Percentiles rank a stretch among this genome's conserved stretches.
Conservation (phyloP, 2,888 invertebrate species). For the Conistra vaccinii region DNA sequence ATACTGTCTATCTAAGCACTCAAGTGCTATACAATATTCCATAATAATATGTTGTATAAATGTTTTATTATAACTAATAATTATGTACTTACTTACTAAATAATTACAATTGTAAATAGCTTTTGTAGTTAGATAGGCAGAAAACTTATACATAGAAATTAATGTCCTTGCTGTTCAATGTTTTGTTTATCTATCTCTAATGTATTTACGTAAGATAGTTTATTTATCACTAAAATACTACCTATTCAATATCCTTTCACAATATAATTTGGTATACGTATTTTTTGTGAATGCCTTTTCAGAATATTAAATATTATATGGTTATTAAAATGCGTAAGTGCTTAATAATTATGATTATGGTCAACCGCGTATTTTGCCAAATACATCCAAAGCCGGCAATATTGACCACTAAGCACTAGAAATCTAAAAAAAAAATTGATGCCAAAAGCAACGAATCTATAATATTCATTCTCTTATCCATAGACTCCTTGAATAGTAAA, state of each 20-base stretch:
- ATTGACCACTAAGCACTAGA: background rate
- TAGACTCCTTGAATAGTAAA: background rate
- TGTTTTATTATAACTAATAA: conserved; percentile 55
- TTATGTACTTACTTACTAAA: conserved; percentile 66
- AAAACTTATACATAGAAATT: conserved; percentile 55
- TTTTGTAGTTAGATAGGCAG: conserved; percentile 66
- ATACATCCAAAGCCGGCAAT: background rate
- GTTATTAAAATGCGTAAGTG: conserved; percentile 6
- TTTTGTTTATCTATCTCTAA: conserved; percentile 41
- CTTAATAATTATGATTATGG: conserved; percentile 7
- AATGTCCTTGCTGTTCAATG: conserved; percentile 51
- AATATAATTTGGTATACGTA: background rate
- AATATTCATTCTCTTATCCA: background rate
- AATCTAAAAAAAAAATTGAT: conserved; percentile 8
- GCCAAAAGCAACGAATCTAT: conserved; percentile 21
- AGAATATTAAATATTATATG: conserved; percentile 2
- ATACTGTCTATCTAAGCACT: conserved; percentile 44
- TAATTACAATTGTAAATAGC: conserved; percentile 65
- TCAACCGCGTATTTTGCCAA: background rate
- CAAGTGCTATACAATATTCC: conserved; percentile 54
- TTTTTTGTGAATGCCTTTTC: conserved; percentile 1
- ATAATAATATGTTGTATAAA: conserved; percentile 47
- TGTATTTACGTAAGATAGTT: conserved; percentile 45
- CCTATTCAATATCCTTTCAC: conserved; percentile 7
- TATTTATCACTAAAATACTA: conserved; percentile 30